Evolutionary conservation across 2,888 invertebrate genomes (phyloP), one percentile per base, ranked within the genome.

Genomic region (Lochmaea capreae): DNA sequence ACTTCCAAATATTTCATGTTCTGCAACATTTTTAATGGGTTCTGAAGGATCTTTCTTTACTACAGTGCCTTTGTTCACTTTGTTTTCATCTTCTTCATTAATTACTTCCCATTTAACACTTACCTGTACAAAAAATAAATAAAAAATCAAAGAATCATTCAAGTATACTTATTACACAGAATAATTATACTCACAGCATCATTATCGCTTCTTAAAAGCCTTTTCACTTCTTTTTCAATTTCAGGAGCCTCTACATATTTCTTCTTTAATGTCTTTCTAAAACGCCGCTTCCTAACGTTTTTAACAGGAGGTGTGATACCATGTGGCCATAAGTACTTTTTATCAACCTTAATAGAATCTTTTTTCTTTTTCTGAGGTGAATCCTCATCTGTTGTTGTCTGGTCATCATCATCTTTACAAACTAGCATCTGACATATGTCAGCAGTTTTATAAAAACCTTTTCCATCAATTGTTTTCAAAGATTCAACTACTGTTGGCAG

Each of bases 171-270:
- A 52, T 54, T 54, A 18, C 18, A 54, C 3, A 54, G 8, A 54
- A 54, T 16, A 52, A 14, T 54, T 62, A 57, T 69, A 79, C 84
- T 92, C 0, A 94, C 93, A 1, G 98, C 98, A 85, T 98, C 98
- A 84, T 97, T 96, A 85, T 98, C 98, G 49, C 93, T 93, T 77
- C 97, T 90, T 10, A 99, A 89, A 71, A 99, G 88, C 54, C 97
- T 90, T 85, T 98, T 97, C 0, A 99, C 97, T 89, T 99, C 99
- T 86, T 98, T 98, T 85, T 99, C 99, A 78, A 98, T 97, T 89
- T 99, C 98, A 0, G 98, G 98, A 33, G 97, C 96, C 87, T 98
- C 98, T 1, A 96, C 96, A 87, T 95, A 96, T 87, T 99, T 99
- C 87, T 99, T 99, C 85, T 96, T 97, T 42, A 98, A 86, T 0